These are phyloP conservation scores for Drosophila santomea DNA, from an alignment of 1,140 invertebrate genomes.

Conservation along the genomic window DNA sequence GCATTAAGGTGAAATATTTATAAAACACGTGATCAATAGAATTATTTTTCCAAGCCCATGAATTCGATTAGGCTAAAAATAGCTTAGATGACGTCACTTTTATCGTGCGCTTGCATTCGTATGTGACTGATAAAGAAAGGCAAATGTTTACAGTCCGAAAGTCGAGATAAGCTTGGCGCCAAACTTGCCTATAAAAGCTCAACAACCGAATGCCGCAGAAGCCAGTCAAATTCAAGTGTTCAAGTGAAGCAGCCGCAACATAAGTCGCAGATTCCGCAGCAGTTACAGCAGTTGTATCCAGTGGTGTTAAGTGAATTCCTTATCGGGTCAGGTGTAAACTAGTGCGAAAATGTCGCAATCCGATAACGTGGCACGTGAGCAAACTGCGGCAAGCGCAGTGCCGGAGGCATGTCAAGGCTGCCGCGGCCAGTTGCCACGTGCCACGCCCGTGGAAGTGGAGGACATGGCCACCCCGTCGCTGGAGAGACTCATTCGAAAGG, in stretches of 20 bases:
- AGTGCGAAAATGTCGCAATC: conserved; percentile 60
- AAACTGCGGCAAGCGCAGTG: conserved; percentile 11
- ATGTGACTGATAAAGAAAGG: conserved; percentile 10
- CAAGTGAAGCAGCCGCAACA: conserved; percentile 30
- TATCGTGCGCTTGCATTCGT: background rate
- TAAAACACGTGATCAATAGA: conserved; percentile 27
- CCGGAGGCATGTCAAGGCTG: conserved; percentile 56
- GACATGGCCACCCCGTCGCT: conserved; percentile 48
- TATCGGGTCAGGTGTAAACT: conserved; percentile 40
- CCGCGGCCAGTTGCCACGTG: conserved; percentile 46
- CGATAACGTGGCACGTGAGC: conserved; percentile 35
- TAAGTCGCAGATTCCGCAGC: background rate
- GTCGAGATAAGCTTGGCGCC: conserved; percentile 29
- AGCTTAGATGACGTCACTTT: conserved; percentile 15
- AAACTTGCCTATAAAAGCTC: conserved; percentile 41
- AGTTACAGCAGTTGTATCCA: background rate
- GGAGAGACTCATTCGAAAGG: conserved; percentile 53
- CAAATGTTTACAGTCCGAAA: conserved; percentile 28
- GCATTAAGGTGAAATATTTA: conserved; percentile 1
- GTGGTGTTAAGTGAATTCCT: conserved; percentile 37
- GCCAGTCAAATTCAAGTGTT: conserved; percentile 23
- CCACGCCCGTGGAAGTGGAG: conserved; percentile 52
- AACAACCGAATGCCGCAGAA: background rate
- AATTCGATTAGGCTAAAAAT: conserved; percentile 22
- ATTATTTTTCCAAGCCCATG: background rate